Base-by-base conservation (phyloP, 2,113 vertebrate genomes). In the Patagioenas fasciata region DNA sequence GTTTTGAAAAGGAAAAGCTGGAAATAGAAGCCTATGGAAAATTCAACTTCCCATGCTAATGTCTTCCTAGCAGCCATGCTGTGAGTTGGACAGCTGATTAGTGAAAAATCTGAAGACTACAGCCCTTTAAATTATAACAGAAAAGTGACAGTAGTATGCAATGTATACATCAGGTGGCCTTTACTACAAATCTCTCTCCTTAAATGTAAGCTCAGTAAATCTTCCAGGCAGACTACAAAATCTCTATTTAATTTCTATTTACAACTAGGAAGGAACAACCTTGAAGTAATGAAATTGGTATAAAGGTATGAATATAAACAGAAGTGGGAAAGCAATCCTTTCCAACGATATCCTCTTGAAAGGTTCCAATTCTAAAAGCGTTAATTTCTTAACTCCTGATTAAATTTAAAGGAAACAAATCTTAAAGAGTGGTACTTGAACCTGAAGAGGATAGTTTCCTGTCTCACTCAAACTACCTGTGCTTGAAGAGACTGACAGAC, bases 401-500 rank as follows among this genome's bases (percentile, higher is more conserved):
- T 90, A 94, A 90, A 90, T 12, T 78, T 7, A 80, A 85, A 92
- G 85, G 56, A 94, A 96, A 78, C 12, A 19, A 61, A 67, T 78
- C 40, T 58, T 69, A 19, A 70, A 34, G 56, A 93, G 67, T 28
- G 34, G 82, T 51, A 88, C 75, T 94, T 81, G n/a, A 80, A 36
- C 2, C 2, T 42, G 7, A 83, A 83, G 72, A 93, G 58, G 23
- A 77, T 47, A 8, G 1, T 15, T 93, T 92, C 85, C 81, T 74
- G 61, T 71, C 74, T 53, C 53, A 48, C 44, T 69, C 26, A 11
- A 75, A 56, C 15, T 47, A 75, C n/a, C 74, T 80, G 44, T 58
- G 31, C 58, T 85, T 80, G 40, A 91, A 73, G 15, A 82, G 62
- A 80, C 47, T 72, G 66, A 87, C 50, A 93, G 38, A 79, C 3